Evolutionary conservation across 53 echinoderm and acorn worm genomes (phyloP), one percentile per base, ranked within the genome.

Genomic region (Hippasteria phrygiana): DNA sequence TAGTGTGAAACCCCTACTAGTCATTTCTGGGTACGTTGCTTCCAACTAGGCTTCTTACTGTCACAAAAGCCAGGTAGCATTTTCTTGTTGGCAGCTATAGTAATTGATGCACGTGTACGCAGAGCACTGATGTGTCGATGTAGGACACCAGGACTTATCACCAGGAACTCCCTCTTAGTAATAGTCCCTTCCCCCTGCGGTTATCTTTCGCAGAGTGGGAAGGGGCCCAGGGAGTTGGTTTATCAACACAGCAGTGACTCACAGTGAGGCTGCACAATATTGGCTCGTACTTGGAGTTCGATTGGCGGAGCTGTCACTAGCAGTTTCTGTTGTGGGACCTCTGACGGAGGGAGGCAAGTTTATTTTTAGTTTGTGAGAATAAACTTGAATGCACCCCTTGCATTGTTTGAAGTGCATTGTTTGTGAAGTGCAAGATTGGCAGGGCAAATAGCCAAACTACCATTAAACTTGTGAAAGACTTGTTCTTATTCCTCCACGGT

Each of bases 191-290:
- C 66, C 82, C 64, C 82, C 50, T 82, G 41, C 20, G 42, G 65
- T 82, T 63, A 82, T 82, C 82, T 82, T 82, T 64, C 34, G 43
- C 33, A 43, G 82, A 43, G n/a, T 82, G 46, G 43, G 17, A 42
- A 66, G 82, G 82, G 65, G 47, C 6, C 16, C 27, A 29, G 82
- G 82, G 65, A 45, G 62, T 41, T 33, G 18, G 64, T 43, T 43
- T 39, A 64, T 66, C 64, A 82, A 64, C 64, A 66, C 6, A 62
- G 64, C 9, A 10, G 36, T 85, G 85, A 85, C 17, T 85, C 85
- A 85, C 20, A 71, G 71, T 85, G 85, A 85, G 85, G 70, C 71
- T 70, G 85, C 85, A 85, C 45, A 85, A 85, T 85, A 53, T 70
- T 70, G 20, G 51, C 36, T 70, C 16, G 45, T 16, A 67, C 2